Evolutionary conservation across 2,113 vertebrate genomes (phyloP), one percentile per base, ranked within the genome.

Genomic region (Nerophis lumbriciformis): DNA sequence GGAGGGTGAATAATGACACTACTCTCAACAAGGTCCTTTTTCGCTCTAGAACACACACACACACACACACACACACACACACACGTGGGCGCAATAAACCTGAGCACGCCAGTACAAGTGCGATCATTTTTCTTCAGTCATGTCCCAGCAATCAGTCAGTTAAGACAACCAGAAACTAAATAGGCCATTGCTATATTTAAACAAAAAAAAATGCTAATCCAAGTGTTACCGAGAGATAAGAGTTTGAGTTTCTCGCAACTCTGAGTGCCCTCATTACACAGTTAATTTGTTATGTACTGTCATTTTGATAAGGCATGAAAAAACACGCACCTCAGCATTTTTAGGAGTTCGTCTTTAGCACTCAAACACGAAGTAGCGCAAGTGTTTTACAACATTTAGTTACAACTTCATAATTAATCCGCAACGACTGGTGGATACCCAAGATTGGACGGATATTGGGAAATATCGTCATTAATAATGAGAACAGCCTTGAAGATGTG

Each of bases 151-250:
- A 44, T 61, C 48, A 61, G 65, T 61, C 48, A 61, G 65, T 63
- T 59, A 8, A 53, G 75, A 81, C 73, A 72, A 70, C 69, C 53
- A 61, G 57, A 78, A 78, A 74, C 65, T 65, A 66, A 59, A 66
- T 69, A 59, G 54, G 65, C 66, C 65, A 68, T 77, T 64, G 66
- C 52, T 65, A 61, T 35, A 69, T 67, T 77, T 63, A 51, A 73
- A 59, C 48, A 11, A 52, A 72, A 74, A 53, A 44, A 45, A 8
- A 3, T 45, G 42, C 12, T 59, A 77, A 65, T 69, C 78, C 61
- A 60, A 74, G 78, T 82, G 75, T 56, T 56, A 66, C 55, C 12
- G 39, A 60, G 63, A 76, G 76, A 83, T 83, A 83, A 81, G 51
- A 71, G 67, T 68, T 66, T 65, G 65, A 59, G 64, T 72, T 77